Evolutionary conservation across 2,113 vertebrate species (phyloP).

Genomic region (Thryonomys swinderianus): DNA sequence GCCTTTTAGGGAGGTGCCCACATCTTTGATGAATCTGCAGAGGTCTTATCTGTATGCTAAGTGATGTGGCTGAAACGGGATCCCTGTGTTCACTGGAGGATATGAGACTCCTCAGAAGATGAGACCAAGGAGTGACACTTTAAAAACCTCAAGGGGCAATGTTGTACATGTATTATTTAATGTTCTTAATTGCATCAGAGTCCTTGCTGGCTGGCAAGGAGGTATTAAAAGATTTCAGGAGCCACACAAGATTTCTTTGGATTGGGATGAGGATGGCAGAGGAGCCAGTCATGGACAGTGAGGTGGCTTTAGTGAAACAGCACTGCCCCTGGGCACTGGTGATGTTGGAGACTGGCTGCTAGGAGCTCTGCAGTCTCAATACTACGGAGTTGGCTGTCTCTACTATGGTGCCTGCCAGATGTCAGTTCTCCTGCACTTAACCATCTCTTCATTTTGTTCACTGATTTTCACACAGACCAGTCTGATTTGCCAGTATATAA

Average conservation of each 20-base stretch:
- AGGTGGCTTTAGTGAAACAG: not conserved
- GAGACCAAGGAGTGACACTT: constrained; percentile 52
- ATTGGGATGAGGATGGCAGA: not conserved
- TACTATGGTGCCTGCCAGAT: not conserved
- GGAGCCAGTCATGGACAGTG: not conserved
- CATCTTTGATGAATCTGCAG: not conserved
- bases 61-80: constrained; percentile 59
- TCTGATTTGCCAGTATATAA: constrained; percentile 5
- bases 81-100: constrained; percentile 32
- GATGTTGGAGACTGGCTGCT: not conserved
- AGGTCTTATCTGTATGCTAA: not conserved
- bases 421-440: not conserved
- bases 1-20: not conserved
- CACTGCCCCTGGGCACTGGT: not conserved
- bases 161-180: constrained; percentile 59
- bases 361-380: not conserved
- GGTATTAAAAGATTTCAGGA: constrained; percentile 21
- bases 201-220: constrained; percentile 4
- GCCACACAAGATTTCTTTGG: not conserved
- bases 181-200: constrained; percentile 70
- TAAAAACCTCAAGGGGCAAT: constrained; percentile 12
- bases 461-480: not conserved
- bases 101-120: constrained; percentile 43
- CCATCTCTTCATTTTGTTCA: not conserved
- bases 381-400: not conserved